Evolutionary conservation across 2,888 invertebrate species (phyloP), one percentile per base, ranked within the genome.

Genomic region (Drosophila mulleri): DNA sequence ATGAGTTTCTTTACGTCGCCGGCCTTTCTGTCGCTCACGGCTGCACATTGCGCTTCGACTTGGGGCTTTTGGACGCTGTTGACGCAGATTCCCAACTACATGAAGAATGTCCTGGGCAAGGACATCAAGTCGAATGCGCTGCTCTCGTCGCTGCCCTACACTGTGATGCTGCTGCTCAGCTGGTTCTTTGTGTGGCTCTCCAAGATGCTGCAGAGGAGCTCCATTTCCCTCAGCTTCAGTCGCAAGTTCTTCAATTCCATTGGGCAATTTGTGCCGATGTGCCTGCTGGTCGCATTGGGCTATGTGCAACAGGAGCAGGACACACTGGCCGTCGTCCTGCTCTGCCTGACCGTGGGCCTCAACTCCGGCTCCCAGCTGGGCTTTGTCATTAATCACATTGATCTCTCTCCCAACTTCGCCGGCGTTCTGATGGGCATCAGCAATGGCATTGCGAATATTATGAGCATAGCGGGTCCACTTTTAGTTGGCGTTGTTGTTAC

Each of bases 381-480:
- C 26, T 95, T 94, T 78, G 94, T 94, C 71, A 93, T 94, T 3
- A 96, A 95, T 90, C 95, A 86, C 41, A 95, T 96, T 68, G 96
- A 96, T 87, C 92, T 96, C 29, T 94, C 96, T 2, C 95, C 96
- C 2, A 95, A 95, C 77, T 95, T 94, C 80, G 95, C 96, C 0
- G 96, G 96, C 1, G 94, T 94, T 1, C 89, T 96, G 44, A 95
- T 96, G 95, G 96, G 96, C 0, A 94, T 96, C 42, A 95, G 95
- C 0, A 96, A 96, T 88, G 94, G 95, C 23, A 92, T 94, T 3
- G 95, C 95, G 0, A 95, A 95, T 84, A 84, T 95, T 12, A 94
- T 95, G 80, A 95, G 95, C 37, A 94, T 96, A 54, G 78, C 95
- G 8, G 95, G 95, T 0, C 96, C 96, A 0, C 85, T 95, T 0